Conservation (phyloP, 2,797 vertebrate genomes). For the Phoxinus dragarum region DNA sequence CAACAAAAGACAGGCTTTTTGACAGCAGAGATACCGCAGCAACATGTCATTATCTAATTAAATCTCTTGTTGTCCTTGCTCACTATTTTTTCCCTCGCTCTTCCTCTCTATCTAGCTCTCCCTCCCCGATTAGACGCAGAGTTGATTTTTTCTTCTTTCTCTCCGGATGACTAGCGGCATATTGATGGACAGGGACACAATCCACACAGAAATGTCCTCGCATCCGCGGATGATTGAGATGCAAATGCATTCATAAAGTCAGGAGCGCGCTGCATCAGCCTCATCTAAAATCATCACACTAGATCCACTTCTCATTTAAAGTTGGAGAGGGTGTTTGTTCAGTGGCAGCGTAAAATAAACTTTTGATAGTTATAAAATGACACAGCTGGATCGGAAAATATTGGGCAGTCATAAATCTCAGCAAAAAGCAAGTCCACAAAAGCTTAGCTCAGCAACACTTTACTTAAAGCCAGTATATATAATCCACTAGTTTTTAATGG, state of each 20-base stretch:
- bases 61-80: slow-evolving; percentile 49
- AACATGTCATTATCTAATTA: slow-evolving; percentile 56
- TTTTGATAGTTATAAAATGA: slow-evolving; percentile 32
- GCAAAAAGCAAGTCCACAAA: slow-evolving; percentile 1
- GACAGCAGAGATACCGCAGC: slow-evolving; percentile 41
- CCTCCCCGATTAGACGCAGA: slow-evolving; percentile 4
- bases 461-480: not conserved
- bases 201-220: slow-evolving; percentile 10
- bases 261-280: slow-evolving; percentile 23
- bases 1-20: slow-evolving; percentile 26
- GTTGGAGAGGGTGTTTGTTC: slow-evolving; percentile 20
- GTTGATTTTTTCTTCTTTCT: slow-evolving; percentile 27
- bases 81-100: slow-evolving; percentile 25
- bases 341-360: not conserved
- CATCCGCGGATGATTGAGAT: slow-evolving; percentile 45
- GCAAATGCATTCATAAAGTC: slow-evolving; percentile 53
- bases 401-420: slow-evolving; percentile 3
- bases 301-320: slow-evolving; percentile 25
- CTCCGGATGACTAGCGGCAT: slow-evolving; percentile 1
- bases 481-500: not conserved
- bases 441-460: not conserved
- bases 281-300: slow-evolving; percentile 31
- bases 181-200: slow-evolving; percentile 50
- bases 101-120: slow-evolving; percentile 5
- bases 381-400: slow-evolving; percentile 7